Evolutionary conservation across 2,888 invertebrate genomes (phyloP), one percentile per base, ranked within the genome.

Genomic region (Cremastinae sp.): DNA sequence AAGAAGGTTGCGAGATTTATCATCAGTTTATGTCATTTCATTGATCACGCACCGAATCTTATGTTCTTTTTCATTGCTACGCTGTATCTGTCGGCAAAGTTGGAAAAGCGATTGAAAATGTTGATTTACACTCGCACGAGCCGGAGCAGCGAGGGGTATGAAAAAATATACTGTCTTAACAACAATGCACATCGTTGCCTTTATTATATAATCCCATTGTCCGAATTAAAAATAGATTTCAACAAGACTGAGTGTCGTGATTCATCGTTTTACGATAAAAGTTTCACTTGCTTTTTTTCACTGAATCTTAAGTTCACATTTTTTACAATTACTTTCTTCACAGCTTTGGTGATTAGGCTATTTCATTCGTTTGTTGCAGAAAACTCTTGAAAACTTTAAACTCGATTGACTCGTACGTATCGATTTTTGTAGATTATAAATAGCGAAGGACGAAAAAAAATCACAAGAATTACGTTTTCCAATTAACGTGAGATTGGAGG

Each of bases 181-280:
- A 66, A 56, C 72, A 56, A 66, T 75, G 75, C 71, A 75, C 62
- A 75, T 75, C 75, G 54, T 71, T 71, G 72, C 71, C 56, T 75
- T 75, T 72, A 75, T 75, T 75, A 54, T n/a, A n/a, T n/a, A 71
- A 62, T 56, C 61, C 68, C 51, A 68, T 56, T 68, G 62, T n/a
- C n/a, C 72, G 66, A 71, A 75, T 75, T 20, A 66, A 45, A 66
- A 68, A 49, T 43, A 41, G 51, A 51, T 41, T 59, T 41, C 54
- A 53, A 62, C 36, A 71, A 61, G 65, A 54, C 54, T 71, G 47
- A 71, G 16, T 58, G 47, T 22, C 18, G 20, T 47, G n/a, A 41
- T 10, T 41, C n/a, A 18, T 51, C 9, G 38, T 38, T 18, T 45
- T 45, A 45, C 16, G 14, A 45, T 45, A 5, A 41, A n/a, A n/a